Conservation (phyloP, 2,797 vertebrate species). For the Yasuhikotakia modesta region DNA sequence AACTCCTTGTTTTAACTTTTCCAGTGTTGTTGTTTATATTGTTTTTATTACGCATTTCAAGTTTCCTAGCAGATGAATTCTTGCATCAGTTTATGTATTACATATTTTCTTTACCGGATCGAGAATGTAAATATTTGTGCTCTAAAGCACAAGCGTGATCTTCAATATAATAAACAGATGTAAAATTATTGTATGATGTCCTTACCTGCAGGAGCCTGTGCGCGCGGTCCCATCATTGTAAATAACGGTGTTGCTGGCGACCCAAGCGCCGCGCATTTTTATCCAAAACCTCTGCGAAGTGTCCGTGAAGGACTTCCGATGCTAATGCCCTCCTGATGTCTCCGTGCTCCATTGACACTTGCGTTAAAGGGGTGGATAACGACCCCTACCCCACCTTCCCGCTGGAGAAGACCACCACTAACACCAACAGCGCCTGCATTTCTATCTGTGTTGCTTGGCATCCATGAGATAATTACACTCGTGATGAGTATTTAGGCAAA, state of each 20-base stretch:
- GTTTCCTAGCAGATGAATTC: background rate
- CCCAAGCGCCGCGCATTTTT: slow-evolving; percentile 55
- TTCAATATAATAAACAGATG: too few relatives aligned
- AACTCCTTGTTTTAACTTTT: background rate
- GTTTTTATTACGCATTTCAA: background rate
- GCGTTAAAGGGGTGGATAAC: slow-evolving; percentile 43
- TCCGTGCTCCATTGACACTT: slow-evolving; percentile 56
- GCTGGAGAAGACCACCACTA: slow-evolving; percentile 27
- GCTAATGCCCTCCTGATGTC: slow-evolving; percentile 40
- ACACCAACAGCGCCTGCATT: slow-evolving; percentile 35
- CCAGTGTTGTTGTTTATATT: background rate
- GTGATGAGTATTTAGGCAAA: background rate
- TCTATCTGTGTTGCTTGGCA: slow-evolving; percentile 18
- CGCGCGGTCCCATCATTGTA: slow-evolving; percentile 71
- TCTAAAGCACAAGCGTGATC: too few relatives aligned
- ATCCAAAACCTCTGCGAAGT: slow-evolving; percentile 29
- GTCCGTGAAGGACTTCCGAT: slow-evolving; percentile 53
- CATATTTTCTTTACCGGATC: too few relatives aligned
- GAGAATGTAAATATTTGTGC: too few relatives aligned
- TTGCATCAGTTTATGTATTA: too few relatives aligned
- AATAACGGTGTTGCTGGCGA: slow-evolving; percentile 55
- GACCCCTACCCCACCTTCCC: slow-evolving; percentile 34
- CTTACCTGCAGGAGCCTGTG: slow-evolving; percentile 65
- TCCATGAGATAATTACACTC: background rate
- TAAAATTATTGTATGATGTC: background rate